Evolutionary conservation across 2,113 vertebrate species (phyloP), one percentile per base, ranked within the genome.

Genomic region (Bubo bubo): DNA sequence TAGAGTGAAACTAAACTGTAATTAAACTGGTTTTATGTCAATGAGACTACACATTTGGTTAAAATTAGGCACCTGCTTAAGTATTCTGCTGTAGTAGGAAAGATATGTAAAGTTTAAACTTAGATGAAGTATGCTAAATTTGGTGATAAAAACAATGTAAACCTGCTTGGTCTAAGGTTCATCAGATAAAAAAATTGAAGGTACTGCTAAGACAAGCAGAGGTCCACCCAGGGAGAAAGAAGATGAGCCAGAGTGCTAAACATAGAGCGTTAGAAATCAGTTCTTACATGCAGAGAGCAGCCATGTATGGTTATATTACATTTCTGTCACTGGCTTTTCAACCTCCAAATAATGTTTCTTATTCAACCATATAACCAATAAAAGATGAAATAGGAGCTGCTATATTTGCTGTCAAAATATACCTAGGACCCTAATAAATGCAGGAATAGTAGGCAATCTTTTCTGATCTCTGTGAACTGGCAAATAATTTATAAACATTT

Each of bases 231-330:
- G 1, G 23, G 55, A 47, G 58, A 73, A 70, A 28, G 35, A 50
- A 73, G 27, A 17, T 7, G 26, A 82, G 62, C 18, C 52, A 37
- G 60, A 41, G 34, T 10, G 56, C 55, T 63, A 16, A 68, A 12
- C 17, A 4, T 2, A 6, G 35, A 30, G 52, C 1, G 5, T 9
- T 8, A 59, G 73, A 52, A 67, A 55, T 39, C 32, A 26, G 18
- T 22, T 55, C 32, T 39, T 26, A 9, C 8, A 3, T 11, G 23
- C 55, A n/a, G 47, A 22, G 71, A 82, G 37, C 43, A 32, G 52
- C 82, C 59, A 2, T 1, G 0, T 8, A 3, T 3, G 7, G 17
- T 47, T 45, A 47, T 3, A 9, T 32, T 27, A 24, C 45, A 20
- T 43, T 86, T 85, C 59, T 70, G 34, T 9, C 55, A 10, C 6